Base-by-base conservation (phyloP, 2,113 vertebrate species). In the Alethe castanea region DNA sequence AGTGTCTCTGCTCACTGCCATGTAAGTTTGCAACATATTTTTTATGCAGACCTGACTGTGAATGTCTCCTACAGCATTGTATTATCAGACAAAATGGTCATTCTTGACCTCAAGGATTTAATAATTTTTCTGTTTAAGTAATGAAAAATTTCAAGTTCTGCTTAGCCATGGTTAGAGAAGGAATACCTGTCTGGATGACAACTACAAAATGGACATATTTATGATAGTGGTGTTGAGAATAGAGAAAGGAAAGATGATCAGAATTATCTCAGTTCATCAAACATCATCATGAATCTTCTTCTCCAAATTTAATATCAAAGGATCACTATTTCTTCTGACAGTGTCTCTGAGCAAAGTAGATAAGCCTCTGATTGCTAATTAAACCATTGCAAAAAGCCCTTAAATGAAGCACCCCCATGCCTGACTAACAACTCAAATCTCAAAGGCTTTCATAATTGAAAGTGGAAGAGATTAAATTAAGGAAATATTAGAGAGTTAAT, bases 371-470 rank as follows among this genome's bases (percentile, higher is more conserved):
- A 95, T 89, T 95, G 90, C 94, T 95, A 96, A 95, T 95, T 97
- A 97, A 95, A 94, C 79, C 79, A 48, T 53, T 94, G 85, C 90
- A 93, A 94, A 97, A 90, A 91, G 67, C 82, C 52, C 67, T 92
- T 93, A 94, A 96, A 94, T 2, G 29, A 96, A 92, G 94, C 67
- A 91, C 67, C 79, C 78, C 81, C 74, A 56, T 77, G 93, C 92
- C 85, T 95, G 91, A 94, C 84, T 94, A 95, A 90, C 79, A 96
- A 88, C 52, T 88, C 59, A 78, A 62, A 90, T 96, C 95, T 96
- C 96, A 96, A 95, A 96, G 88, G 94, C 85, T 94, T 96, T 96
- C 56, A 35, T 96, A 95, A 95, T 78, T 96, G 92, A 94, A 96
- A 94, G 85, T 81, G 76, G 79, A 92, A 96, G 79, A 94, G 67